These are phyloP conservation scores for Caenorhabditis panamensis DNA, from an alignment of 2,888 invertebrate genomes.

Conservation along the genomic window DNA sequence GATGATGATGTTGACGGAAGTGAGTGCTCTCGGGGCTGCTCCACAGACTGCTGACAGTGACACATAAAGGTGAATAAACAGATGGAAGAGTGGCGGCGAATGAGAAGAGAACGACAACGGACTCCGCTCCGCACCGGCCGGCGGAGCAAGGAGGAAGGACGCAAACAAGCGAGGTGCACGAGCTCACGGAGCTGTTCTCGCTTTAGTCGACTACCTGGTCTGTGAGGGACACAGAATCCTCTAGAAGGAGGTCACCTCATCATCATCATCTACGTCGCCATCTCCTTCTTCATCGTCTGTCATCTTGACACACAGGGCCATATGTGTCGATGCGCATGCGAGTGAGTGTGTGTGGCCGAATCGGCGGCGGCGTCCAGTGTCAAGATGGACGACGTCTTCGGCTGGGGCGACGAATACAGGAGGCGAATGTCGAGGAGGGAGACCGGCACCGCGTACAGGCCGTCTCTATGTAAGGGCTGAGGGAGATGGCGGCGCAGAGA, in stretches of 20 bases:
- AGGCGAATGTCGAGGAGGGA: slow-evolving; percentile 14
- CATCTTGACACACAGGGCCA: slow-evolving; percentile 45
- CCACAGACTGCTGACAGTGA: slow-evolving; percentile 43
- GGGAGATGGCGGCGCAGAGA: slow-evolving; percentile 6
- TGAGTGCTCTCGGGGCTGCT: neutral
- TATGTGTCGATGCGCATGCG: neutral
- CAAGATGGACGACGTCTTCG: slow-evolving; percentile 33
- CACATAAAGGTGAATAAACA: slow-evolving; percentile 60
- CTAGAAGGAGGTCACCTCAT: slow-evolving; percentile 45
- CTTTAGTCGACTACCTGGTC: slow-evolving; percentile 32
- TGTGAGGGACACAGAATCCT: slow-evolving; percentile 23
- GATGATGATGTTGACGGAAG: neutral
- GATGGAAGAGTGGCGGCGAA: slow-evolving; percentile 41
- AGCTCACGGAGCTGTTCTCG: slow-evolving; percentile 44
- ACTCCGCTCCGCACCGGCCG: neutral
- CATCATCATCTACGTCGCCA: slow-evolving; percentile 18
- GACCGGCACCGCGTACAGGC: slow-evolving; percentile 28
- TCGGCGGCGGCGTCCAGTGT: slow-evolving; percentile 7
- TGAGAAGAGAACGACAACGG: slow-evolving; percentile 6
- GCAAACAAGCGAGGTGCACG: slow-evolving; percentile 33
- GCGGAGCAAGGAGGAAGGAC: neutral
- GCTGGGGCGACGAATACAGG: slow-evolving; percentile 22
- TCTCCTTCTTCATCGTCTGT: slow-evolving; percentile 35
- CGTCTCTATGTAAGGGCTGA: neutral
- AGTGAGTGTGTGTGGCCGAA: neutral